phyloP scores from a whole-genome alignment of 2,888 invertebrate species.

The Thymelicus acteon region DNA sequence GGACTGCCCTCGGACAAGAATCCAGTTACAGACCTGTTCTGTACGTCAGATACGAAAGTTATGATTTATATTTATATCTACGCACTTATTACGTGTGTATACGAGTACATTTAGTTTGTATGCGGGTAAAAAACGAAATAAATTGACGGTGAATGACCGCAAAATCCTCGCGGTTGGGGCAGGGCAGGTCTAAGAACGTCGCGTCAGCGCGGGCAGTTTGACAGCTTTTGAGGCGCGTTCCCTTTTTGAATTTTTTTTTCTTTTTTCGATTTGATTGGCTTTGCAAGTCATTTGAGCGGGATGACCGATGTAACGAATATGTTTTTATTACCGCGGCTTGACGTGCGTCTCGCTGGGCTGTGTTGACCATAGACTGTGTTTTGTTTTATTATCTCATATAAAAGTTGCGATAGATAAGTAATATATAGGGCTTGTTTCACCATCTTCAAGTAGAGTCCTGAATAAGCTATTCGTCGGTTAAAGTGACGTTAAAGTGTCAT shows the following conservation, averaged over 20 bases:
- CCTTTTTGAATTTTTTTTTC: constrained; percentile 77
- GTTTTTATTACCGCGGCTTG: constrained; percentile 25
- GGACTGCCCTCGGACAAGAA: constrained; percentile 53
- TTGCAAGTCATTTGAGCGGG: constrained; percentile 53
- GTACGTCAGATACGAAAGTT: constrained; percentile 69
- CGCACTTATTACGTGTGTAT: constrained; percentile 63
- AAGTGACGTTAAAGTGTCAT: too few species aligned
- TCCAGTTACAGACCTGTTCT: constrained; percentile 71
- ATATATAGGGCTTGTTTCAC: too few species aligned
- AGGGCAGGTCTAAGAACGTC: constrained; percentile 67
- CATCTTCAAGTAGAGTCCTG: too few species aligned
- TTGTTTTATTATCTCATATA: not conserved
- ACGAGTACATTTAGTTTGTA: constrained; percentile 73
- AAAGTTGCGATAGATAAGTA: not conserved
- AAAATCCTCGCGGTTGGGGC: constrained; percentile 66
- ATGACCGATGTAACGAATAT: constrained; percentile 32
- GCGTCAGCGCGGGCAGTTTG: constrained; percentile 70
- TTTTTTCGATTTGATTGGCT: constrained; percentile 68
- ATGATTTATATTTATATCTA: constrained; percentile 58
- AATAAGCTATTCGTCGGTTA: too few species aligned
- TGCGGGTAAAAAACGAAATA: constrained; percentile 82
- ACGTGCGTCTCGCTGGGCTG: not conserved
- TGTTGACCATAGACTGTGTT: constrained; percentile 12
- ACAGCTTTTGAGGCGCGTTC: constrained; percentile 81
- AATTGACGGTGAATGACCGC: constrained; percentile 75